Percentiles rank a stretch among this genome's conserved stretches.
These are phyloP conservation scores for Limnothrissa miodon DNA, from an alignment of 2,113 vertebrate genomes.

Conservation along the genomic window DNA sequence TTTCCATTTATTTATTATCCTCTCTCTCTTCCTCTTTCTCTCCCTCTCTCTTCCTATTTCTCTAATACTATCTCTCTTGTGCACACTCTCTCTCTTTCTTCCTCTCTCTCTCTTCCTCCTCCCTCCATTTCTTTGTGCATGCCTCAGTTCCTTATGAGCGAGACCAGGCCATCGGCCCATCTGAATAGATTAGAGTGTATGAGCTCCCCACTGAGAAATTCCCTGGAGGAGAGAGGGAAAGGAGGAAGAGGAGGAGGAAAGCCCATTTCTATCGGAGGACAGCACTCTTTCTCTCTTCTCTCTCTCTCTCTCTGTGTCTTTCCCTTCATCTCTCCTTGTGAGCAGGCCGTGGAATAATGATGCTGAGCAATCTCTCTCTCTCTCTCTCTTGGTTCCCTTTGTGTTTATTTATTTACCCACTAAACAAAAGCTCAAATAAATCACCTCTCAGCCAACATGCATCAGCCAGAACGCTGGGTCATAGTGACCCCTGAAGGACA, in stretches of 20 bases:
- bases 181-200: not conserved
- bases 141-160: not conserved
- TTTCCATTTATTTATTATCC: no score
- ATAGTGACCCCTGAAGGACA: not conserved
- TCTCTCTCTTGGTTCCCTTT: not conserved
- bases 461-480: not conserved
- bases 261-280: no score
- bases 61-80: not conserved
- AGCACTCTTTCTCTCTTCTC: not conserved
- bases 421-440: not conserved
- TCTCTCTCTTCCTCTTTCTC: no score
- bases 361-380: no score
- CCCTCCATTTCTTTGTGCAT: not conserved
- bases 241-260: no score
- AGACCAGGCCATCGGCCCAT: not conserved
- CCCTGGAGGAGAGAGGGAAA: not conserved
- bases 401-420: not conserved
- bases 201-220: not conserved
- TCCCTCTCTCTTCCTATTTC: not conserved
- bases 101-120: not conserved
- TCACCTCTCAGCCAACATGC: not conserved
- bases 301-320: not conserved
- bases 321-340: conserved; percentile 24
- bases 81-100: not conserved
- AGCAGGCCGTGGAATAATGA: not conserved